Percentiles rank a stretch among this genome's conserved stretches.
These are phyloP conservation scores for Drosophila fulvimacula DNA, from an alignment of 2,888 invertebrate species.

Conservation along the genomic window DNA sequence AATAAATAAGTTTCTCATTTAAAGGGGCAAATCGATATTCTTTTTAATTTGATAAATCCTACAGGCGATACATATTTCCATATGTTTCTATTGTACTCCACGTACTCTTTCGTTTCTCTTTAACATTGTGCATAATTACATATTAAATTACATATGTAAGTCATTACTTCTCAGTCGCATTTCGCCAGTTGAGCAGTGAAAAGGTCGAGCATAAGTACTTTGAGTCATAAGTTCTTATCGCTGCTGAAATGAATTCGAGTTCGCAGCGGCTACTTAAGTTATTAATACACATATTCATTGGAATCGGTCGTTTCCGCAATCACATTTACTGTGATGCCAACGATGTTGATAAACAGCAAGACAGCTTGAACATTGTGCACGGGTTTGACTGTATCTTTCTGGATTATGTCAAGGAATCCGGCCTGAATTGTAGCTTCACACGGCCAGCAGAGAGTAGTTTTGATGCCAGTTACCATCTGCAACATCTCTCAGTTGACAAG, in stretches of 20 bases:
- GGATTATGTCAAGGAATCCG: neutral
- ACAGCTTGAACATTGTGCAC: too few species aligned
- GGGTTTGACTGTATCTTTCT: neutral
- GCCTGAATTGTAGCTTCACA: slow-evolving; percentile 1
- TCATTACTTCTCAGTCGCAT: neutral
- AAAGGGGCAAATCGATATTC: too few species aligned
- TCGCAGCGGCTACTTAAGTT: neutral
- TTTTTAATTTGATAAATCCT: neutral
- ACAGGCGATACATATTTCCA: neutral
- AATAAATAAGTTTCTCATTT: too few species aligned
- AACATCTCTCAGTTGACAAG: neutral
- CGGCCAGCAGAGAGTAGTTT: neutral
- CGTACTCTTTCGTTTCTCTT: neutral
- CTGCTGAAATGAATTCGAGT: neutral
- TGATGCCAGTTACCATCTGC: neutral
- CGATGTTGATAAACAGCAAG: neutral
- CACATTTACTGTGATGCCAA: neutral
- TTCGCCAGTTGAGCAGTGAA: slow-evolving; percentile 2
- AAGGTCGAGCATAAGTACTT: neutral
- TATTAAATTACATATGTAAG: neutral
- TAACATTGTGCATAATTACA: neutral
- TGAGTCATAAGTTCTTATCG: slow-evolving; percentile 3
- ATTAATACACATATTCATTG: neutral
- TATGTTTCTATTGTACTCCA: neutral
- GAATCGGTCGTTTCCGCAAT: neutral